phyloP scores from a whole-genome alignment of 2,888 invertebrate genomes.

The Mesorhabditis spiculigera region DNA sequence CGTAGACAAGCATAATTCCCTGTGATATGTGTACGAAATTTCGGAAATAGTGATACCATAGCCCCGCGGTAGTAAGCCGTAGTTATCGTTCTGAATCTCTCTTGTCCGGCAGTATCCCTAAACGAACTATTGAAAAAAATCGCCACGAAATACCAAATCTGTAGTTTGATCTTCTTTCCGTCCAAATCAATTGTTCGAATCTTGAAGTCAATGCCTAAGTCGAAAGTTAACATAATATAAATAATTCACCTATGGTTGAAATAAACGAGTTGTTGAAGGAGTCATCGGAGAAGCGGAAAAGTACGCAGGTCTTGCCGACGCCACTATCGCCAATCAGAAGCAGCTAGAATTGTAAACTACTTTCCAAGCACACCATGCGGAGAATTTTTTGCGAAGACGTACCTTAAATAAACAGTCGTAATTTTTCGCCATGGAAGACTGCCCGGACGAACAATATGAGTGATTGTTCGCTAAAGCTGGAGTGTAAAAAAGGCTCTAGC shows the following conservation, averaged over 20 bases:
- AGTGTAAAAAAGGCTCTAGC: no score
- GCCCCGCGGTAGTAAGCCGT: conserved; percentile 99
- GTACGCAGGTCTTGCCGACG: conserved; percentile 63
- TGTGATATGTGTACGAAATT: conserved; percentile 7
- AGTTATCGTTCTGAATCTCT: conserved; percentile 95
- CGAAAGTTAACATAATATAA: not conserved
- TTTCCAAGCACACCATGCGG: conserved; percentile 1
- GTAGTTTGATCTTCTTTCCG: conserved; percentile 66
- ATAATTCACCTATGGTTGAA: conserved; percentile 50
- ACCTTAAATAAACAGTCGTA: conserved; percentile 41
- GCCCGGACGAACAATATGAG: not conserved
- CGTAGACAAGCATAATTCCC: conserved; percentile 79
- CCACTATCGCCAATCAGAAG: conserved; percentile 44
- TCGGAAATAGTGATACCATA: conserved; percentile 66
- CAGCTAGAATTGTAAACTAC: conserved; percentile 23
- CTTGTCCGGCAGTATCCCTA: conserved; percentile 98
- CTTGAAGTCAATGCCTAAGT: conserved; percentile 69
- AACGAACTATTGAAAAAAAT: conserved; percentile 19
- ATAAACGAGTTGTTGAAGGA: conserved; percentile 68
- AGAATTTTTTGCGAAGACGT: conserved; percentile 6
- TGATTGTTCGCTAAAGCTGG: no score
- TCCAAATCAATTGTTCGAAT: conserved; percentile 65
- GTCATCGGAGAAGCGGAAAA: conserved; percentile 68
- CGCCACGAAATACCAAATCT: conserved; percentile 62
- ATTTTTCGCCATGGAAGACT: conserved; percentile 31